These are phyloP conservation scores for Phania funesta DNA, from an alignment of 2,888 invertebrate genomes.

Conservation along the genomic window DNA sequence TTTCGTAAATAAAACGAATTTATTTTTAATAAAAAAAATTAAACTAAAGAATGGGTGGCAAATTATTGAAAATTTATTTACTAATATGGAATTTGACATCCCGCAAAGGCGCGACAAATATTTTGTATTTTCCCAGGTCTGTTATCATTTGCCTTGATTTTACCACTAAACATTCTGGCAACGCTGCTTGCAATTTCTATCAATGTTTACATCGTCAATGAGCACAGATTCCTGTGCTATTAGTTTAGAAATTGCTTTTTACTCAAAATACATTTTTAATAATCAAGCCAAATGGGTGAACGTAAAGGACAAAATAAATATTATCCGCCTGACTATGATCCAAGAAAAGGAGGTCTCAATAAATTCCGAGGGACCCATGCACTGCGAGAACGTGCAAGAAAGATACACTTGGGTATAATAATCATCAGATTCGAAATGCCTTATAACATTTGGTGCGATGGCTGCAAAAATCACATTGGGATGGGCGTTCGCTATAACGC, in stretches of 20 bases:
- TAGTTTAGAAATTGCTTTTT: not conserved
- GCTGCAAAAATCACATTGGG: conserved; percentile 98
- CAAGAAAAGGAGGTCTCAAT: conserved; percentile 95
- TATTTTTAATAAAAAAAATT: too few species aligned
- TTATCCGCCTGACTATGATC: conserved; percentile 99
- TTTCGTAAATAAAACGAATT: too few species aligned
- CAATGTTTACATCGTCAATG: too few species aligned
- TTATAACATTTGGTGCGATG: conserved; percentile 99
- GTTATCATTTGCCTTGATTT: too few species aligned
- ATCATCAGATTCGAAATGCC: conserved; percentile 97
- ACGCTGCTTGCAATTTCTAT: too few species aligned
- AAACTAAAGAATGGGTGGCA: too few species aligned
- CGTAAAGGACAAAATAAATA: conserved; percentile 98
- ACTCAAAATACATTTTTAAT: not conserved
- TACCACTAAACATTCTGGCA: too few species aligned
- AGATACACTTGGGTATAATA: conserved; percentile 94
- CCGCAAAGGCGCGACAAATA: too few species aligned
- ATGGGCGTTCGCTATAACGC: conserved; percentile 99
- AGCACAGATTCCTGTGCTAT: too few species aligned
- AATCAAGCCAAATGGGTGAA: conserved; percentile 89
- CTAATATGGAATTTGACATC: too few species aligned
- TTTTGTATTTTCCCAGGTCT: too few species aligned
- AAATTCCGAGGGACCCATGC: conserved; percentile 97
- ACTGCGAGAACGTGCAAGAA: conserved; percentile 96
- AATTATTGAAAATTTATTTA: too few species aligned